Evolutionary conservation across 2,888 invertebrate genomes (phyloP).

Genomic region (Tenthredo notha): DNA sequence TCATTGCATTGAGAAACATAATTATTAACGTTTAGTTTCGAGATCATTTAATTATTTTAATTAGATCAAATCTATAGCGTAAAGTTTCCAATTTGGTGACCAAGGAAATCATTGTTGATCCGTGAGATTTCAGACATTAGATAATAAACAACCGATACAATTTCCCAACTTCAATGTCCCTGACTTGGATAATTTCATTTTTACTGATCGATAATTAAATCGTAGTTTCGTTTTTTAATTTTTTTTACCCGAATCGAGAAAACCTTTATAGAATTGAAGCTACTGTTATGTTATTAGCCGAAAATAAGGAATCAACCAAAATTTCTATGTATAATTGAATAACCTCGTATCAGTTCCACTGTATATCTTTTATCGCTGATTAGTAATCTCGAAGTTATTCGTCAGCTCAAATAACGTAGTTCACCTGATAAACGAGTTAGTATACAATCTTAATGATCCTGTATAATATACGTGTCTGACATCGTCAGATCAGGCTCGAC

Average conservation of each 20-base stretch:
- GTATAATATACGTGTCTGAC: not conserved
- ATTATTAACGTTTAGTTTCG: not conserved
- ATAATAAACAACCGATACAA: not conserved
- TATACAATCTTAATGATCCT: slow-evolving; percentile 15
- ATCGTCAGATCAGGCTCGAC: not conserved
- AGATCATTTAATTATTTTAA: not conserved
- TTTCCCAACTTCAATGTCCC: slow-evolving; percentile 5
- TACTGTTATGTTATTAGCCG: not conserved
- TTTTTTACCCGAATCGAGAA: too few relatives aligned
- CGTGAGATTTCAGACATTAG: not conserved
- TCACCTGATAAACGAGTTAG: slow-evolving; percentile 5
- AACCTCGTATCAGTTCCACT: not conserved
- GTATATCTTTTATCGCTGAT: slow-evolving; percentile 24
- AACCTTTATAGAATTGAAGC: not conserved
- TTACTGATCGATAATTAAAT: not conserved
- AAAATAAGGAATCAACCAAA: not conserved
- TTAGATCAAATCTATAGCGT: not conserved
- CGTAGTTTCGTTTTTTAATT: not conserved
- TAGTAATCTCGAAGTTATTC: slow-evolving; percentile 11
- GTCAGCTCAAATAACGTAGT: slow-evolving; percentile 18
- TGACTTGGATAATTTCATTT: slow-evolving; percentile 42
- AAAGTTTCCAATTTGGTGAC: not conserved
- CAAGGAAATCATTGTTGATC: slow-evolving; percentile 14
- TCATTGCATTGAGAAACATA: not conserved
- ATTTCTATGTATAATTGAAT: not conserved